These are phyloP conservation scores for Seira musarum DNA, from an alignment of 2,888 invertebrate species.

Conservation along the genomic window DNA sequence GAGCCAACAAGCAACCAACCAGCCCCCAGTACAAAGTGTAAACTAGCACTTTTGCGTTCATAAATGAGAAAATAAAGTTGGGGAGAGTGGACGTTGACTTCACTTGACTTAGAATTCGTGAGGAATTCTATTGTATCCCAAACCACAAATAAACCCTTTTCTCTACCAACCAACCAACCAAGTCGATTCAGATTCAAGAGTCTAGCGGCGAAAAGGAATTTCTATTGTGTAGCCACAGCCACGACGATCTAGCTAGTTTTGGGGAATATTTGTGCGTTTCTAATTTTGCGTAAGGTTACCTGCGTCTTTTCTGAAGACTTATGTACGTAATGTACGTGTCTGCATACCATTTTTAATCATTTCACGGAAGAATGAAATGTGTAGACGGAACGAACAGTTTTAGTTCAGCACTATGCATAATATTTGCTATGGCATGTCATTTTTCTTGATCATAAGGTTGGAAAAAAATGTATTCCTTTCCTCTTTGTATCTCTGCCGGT, in stretches of 20 bases:
- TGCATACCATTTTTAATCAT: conserved; percentile 7
- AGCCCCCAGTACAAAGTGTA: background rate
- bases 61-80: background rate
- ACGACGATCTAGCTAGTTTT: no score
- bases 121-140: background rate
- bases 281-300: background rate
- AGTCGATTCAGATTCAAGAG: no score
- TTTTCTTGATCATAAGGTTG: background rate
- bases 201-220: no score
- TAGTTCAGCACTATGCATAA: conserved; percentile 11
- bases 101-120: background rate
- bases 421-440: conserved; percentile 11
- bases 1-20: no score
- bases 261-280: no score
- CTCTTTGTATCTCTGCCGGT: conserved; percentile 1
- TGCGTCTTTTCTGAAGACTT: background rate
- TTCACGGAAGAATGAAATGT: conserved; percentile 26
- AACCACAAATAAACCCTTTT: background rate
- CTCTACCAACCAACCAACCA: no score
- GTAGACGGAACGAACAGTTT: conserved; percentile 16
- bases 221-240: no score
- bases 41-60: background rate
- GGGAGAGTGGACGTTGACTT: background rate
- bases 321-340: background rate
- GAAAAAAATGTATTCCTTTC: conserved; percentile 12